These are phyloP conservation scores for Flexamia atlantica DNA, from an alignment of 2,888 invertebrate genomes.

Conservation along the genomic window DNA sequence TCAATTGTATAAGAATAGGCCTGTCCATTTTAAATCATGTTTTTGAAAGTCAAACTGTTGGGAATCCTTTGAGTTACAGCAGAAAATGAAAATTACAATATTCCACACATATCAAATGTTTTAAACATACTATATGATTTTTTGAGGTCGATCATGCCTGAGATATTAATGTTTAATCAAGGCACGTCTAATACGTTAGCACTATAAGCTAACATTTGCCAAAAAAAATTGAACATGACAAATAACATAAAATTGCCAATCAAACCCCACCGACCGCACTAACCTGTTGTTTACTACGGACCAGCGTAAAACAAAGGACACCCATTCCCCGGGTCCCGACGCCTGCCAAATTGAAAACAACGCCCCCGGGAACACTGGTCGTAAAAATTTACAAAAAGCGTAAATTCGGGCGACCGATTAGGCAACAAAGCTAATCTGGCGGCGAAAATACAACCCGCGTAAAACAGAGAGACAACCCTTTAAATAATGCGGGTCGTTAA, in stretches of 20 bases:
- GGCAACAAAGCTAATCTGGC: constrained; percentile 44
- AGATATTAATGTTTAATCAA: too few species aligned
- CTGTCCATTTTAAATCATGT: too few species aligned
- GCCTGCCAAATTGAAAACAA: constrained; percentile 35
- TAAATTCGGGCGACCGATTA: constrained; percentile 36
- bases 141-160: too few species aligned
- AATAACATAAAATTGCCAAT: neutral
- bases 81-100: too few species aligned
- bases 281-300: neutral
- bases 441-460: constrained; percentile 35
- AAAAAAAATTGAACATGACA: too few species aligned
- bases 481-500: constrained; percentile 52
- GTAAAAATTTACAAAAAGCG: constrained; percentile 35
- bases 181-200: too few species aligned
- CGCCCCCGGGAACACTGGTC: constrained; percentile 6
- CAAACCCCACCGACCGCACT: neutral
- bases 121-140: too few species aligned
- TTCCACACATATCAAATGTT: too few species aligned
- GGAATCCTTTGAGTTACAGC: too few species aligned
- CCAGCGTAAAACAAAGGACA: neutral
- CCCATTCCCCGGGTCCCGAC: neutral
- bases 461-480: constrained; percentile 44
- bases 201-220: too few species aligned
- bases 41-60: too few species aligned
- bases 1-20: too few species aligned